Base-by-base conservation (phyloP, 2,113 vertebrate genomes). In the Pongo abelii region DNA sequence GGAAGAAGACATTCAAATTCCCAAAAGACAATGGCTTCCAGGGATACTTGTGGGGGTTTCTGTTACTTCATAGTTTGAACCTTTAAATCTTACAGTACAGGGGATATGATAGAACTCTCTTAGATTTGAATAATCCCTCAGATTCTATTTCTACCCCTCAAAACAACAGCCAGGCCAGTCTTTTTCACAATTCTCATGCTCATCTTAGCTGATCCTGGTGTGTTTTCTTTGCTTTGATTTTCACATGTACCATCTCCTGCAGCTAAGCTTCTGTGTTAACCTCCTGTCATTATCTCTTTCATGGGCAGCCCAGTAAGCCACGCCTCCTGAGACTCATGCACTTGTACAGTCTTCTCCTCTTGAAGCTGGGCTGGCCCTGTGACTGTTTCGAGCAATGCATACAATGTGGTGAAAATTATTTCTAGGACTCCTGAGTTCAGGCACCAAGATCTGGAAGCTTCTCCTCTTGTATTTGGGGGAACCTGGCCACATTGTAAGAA, bases 1-100 rank as follows among this genome's bases (percentile, higher is more conserved):
- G 61, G 40, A 96, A 48, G 30, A 78, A 91, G 30, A 91, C 18
- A 95, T 40, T 91, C 64, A 55, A 93, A 89, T 61, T 69, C 48
- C 23, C 72, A 14, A 80, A 79, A 88, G 64, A 94, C 12, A 57
- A 40, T 35, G 43, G 48, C 70, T 90, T 61, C 52, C 18, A 67
- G 84, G 74, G 67, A 57, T 5, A 57, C 17, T 35, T 89, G 25
- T 12, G 11, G 2, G 6, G 27, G 20, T 12, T 48, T 20, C 32
- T 84, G 16, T 43, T 40, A 30, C 59, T 75, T 20, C n/a, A 27
- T 80, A 57, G 43, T 75, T 70, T 40, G 77, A 86, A 77, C 23
- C 23, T 74, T 69, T 79, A 64, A 25, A 27, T 40, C 17, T 97
- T 90, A 57, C 35, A n/a, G 12, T 69, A 50, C 30, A 13, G 35